phyloP scores from a whole-genome alignment of 2,888 invertebrate genomes.

The Lepidocyrtoides sp. region DNA sequence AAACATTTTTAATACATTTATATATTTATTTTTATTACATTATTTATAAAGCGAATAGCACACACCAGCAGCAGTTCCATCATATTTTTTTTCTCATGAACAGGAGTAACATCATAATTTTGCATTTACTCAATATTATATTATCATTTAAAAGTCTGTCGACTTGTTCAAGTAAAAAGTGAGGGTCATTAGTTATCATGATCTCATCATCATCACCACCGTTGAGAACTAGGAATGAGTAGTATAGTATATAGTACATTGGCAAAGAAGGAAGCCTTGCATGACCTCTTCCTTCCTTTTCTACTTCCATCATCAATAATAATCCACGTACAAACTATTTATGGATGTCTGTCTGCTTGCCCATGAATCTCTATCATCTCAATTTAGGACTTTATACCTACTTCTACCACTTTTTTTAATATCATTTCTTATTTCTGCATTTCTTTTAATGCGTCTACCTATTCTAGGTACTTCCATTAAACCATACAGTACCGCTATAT shows the following conservation, averaged over 20 bases:
- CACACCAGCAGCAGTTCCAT: background rate
- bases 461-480: background rate
- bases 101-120: background rate
- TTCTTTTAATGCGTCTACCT: background rate
- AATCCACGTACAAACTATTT: slow-evolving; percentile 50
- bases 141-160: too few relatives aligned
- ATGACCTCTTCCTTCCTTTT: slow-evolving; percentile 75
- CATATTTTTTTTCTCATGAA: slow-evolving; percentile 13
- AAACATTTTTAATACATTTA: too few relatives aligned
- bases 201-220: background rate
- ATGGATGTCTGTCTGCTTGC: slow-evolving; percentile 34
- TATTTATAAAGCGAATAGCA: too few relatives aligned
- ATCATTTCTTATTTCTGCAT: too few relatives aligned
- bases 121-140: background rate
- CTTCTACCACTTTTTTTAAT: slow-evolving; percentile 4
- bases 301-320: slow-evolving; percentile 58
- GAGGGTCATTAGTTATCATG: too few relatives aligned
- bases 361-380: background rate
- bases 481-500: too few relatives aligned
- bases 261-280: slow-evolving; percentile 64
- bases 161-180: slow-evolving; percentile 7
- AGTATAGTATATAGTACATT: too few relatives aligned
- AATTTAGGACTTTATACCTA: background rate
- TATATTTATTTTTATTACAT: too few relatives aligned
- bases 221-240: slow-evolving; percentile 49